These are phyloP conservation scores for Scylla paramamosain DNA, from an alignment of 1,140 invertebrate genomes.

Conservation along the genomic window DNA sequence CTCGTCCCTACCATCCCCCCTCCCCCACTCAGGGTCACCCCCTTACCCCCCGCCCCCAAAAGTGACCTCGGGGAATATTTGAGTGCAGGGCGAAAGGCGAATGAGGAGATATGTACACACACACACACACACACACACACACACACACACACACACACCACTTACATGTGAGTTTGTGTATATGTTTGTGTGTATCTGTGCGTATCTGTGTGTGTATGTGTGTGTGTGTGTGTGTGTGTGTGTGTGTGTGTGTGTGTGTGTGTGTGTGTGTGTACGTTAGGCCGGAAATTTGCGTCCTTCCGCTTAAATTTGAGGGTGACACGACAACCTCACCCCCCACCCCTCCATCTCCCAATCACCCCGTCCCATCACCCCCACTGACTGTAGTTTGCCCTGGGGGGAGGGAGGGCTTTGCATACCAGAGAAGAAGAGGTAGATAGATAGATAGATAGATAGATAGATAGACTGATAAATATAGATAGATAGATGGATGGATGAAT, in stretches of 20 bases:
- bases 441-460: no score
- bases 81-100: no score
- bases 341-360: no score
- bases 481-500: neutral
- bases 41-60: no score
- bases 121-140: constrained; percentile 28
- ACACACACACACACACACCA: neutral
- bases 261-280: neutral
- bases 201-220: neutral
- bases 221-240: constrained; percentile 48
- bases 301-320: neutral
- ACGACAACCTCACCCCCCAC: no score
- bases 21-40: no score
- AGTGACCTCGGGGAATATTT: no score
- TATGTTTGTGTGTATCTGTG: constrained; percentile 46
- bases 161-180: constrained; percentile 21
- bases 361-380: no score
- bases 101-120: neutral
- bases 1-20: no score
- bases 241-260: constrained; percentile 39
- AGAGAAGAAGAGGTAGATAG: no score
- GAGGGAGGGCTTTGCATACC: no score
- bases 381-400: no score
- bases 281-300: neutral
- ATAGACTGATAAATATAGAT: neutral